Conservation (phyloP, 2,888 invertebrate species). For the Acheta domesticus region DNA sequence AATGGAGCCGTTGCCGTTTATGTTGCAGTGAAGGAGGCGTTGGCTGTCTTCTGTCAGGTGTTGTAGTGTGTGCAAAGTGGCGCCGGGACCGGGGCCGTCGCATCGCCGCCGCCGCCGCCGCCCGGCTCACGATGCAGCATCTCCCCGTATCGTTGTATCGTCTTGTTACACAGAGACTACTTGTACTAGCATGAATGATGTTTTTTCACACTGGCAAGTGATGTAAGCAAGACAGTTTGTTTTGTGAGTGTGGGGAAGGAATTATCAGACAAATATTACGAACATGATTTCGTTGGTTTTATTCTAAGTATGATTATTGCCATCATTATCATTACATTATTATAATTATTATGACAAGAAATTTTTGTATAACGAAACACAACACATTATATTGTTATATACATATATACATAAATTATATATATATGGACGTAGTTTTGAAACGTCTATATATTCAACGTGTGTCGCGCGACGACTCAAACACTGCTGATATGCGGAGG, state of each 20-base stretch:
- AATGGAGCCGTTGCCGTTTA: constrained; percentile 24
- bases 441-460: constrained; percentile 10
- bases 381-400: constrained; percentile 18
- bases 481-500: constrained; percentile 18
- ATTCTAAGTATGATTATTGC: constrained; percentile 18
- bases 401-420: constrained; percentile 18
- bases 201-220: constrained; percentile 11
- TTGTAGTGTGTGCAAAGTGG: constrained; percentile 36
- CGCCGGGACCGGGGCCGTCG: constrained; percentile 6
- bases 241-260: constrained; percentile 18
- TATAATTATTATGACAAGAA: not conserved
- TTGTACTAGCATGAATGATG: constrained; percentile 18
- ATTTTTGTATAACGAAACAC: constrained; percentile 18
- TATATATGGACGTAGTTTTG: constrained; percentile 6
- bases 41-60: constrained; percentile 51
- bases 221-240: constrained; percentile 18
- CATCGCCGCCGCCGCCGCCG: constrained; percentile 11
- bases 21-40: constrained; percentile 59
- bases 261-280: constrained; percentile 18
- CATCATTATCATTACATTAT: constrained; percentile 11
- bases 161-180: constrained; percentile 20
- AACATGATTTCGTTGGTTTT: constrained; percentile 9
- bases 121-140: constrained; percentile 9
- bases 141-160: constrained; percentile 5
- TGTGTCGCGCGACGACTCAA: constrained; percentile 8